These are phyloP conservation scores for Acanthurus tractus DNA, from an alignment of 2,797 vertebrate species.

Conservation along the genomic window DNA sequence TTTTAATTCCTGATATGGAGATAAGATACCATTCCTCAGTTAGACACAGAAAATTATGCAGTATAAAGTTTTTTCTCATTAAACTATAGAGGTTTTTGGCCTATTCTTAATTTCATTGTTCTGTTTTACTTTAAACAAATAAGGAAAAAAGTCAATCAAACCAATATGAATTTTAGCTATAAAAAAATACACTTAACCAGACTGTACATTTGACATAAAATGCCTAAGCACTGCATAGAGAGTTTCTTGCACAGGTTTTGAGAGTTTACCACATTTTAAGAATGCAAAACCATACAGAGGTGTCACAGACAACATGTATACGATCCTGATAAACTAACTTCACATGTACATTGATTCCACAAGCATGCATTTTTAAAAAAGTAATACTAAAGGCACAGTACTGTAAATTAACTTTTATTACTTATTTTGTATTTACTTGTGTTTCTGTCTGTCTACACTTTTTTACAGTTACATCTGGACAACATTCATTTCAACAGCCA, in stretches of 20 bases:
- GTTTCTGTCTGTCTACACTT: background rate
- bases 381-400: background rate
- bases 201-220: background rate
- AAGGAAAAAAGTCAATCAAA: background rate
- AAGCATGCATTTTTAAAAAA: background rate
- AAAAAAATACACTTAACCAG: background rate
- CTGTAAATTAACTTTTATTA: background rate
- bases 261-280: background rate
- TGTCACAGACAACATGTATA: background rate
- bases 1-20: background rate
- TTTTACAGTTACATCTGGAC: slow-evolving; percentile 41
- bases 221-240: background rate
- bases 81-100: background rate
- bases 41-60: background rate
- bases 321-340: background rate
- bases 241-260: background rate
- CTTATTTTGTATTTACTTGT: slow-evolving; percentile 1
- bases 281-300: no score
- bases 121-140: background rate
- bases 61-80: background rate
- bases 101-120: background rate
- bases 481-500: slow-evolving; percentile 24
- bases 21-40: background rate
- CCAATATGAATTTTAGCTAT: background rate
- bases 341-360: background rate